Evolutionary conservation across 2,113 vertebrate genomes (phyloP).

Genomic region (Paratilapia polleni): DNA sequence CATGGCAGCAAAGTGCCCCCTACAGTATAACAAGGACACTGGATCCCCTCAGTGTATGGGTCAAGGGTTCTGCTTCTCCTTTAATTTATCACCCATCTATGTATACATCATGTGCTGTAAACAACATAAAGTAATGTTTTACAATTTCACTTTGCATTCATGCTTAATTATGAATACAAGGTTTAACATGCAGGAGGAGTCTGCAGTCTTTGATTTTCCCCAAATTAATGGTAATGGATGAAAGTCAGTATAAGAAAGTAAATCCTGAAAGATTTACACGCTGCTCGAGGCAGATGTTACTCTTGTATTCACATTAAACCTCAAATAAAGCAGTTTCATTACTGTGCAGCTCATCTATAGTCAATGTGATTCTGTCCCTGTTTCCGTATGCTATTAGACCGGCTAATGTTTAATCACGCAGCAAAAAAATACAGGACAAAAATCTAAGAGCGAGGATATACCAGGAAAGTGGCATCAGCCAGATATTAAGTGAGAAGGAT

Average conservation of each 20-base stretch:
- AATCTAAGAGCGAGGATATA: not conserved
- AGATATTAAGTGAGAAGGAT: slow-evolving; percentile 9
- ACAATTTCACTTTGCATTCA: not conserved
- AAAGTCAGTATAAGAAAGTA: slow-evolving; percentile 1
- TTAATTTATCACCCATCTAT: not conserved
- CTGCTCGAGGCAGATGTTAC: not conserved
- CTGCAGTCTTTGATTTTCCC: not conserved
- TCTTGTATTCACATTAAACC: slow-evolving; percentile 12
- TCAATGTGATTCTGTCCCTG: not conserved
- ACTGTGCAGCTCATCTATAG: not conserved
- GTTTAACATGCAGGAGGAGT: not conserved
- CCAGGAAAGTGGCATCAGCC: not conserved
- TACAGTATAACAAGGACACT: not conserved
- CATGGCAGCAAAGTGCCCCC: no score
- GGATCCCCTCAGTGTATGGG: not conserved
- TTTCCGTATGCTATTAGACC: not conserved
- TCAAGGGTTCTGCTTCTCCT: not conserved
- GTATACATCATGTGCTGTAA: no score
- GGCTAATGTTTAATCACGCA: not conserved
- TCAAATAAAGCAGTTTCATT: slow-evolving; percentile 1
- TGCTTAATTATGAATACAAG: not conserved
- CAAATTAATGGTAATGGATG: slow-evolving; percentile 12
- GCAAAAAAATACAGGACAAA: not conserved
- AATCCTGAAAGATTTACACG: slow-evolving; percentile 13
- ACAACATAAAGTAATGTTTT: not conserved